Evolutionary conservation across 2,888 invertebrate species (phyloP).

Genomic region (Clistopyga incitator): DNA sequence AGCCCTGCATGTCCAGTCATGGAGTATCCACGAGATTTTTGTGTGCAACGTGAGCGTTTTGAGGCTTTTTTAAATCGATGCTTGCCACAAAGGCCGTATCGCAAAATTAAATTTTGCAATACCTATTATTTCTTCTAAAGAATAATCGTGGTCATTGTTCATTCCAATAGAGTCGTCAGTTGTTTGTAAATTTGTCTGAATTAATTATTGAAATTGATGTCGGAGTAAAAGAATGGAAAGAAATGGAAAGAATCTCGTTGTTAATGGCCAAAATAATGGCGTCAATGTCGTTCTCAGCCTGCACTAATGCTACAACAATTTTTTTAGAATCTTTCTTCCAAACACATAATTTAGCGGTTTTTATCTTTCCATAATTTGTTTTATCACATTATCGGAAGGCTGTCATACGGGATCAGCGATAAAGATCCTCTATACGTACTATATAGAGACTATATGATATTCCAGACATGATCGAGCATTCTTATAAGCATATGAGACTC

Average conservation of each 20-base stretch:
- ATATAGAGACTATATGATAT: constrained; percentile 32
- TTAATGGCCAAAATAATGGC: constrained; percentile 4
- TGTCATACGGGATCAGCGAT: constrained; percentile 20
- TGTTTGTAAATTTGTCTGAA: background rate
- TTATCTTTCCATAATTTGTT: background rate
- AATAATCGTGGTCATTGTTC: constrained; percentile 2
- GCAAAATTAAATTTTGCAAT: constrained; percentile 9
- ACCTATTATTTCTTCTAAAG: background rate
- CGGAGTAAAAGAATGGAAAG: constrained; percentile 1
- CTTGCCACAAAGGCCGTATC: background rate
- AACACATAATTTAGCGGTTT: constrained; percentile 5
- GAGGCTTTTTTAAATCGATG: constrained; percentile 22
- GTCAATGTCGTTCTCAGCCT: constrained; percentile 20
- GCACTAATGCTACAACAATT: constrained; percentile 6
- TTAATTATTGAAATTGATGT: background rate
- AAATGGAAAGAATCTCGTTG: constrained; percentile 23
- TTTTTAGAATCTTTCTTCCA: constrained; percentile 8
- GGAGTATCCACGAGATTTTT: constrained; percentile 22
- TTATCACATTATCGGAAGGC: background rate
- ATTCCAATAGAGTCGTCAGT: background rate
- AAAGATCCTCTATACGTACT: constrained; percentile 19
- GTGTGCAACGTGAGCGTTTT: constrained; percentile 12
- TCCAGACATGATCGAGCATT: constrained; percentile 19
- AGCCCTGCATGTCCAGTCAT: constrained; percentile 20
- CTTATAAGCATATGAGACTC: constrained; percentile 24